Base-by-base conservation (phyloP, 1,140 invertebrate species). In the Trichonephila clavata region DNA sequence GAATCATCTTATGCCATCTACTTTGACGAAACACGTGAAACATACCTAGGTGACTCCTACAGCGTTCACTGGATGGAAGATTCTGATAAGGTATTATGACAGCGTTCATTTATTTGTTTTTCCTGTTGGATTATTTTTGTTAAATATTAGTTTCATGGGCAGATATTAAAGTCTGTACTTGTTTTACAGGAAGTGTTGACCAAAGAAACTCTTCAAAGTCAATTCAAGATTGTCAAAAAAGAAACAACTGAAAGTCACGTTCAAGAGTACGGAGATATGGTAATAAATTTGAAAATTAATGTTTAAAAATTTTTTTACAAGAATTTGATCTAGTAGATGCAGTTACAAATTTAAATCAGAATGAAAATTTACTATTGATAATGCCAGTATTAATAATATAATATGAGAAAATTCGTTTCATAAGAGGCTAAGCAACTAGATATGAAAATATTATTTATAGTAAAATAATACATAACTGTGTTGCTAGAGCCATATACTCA, bases 21-120 rank as follows among this genome's bases (percentile, higher is more conserved):
- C 94, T 97, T 95, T 95, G 96, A 97, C 94, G 94, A 96, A 4
- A 93, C 95, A 14, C 93, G 96, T 60, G 81, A 95, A 43, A 97
- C 96, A 18, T 97, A 96, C 95, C 95, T 97, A 14, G 97, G 96
- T 20, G 97, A 97, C 96, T 96, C 97, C 5, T 97, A 97, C 95
- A 97, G 96, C 95, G 97, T 97, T 27, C 97, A 96, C 65, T 97
- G 97, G 97, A 97, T 97, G 96, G 95, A 97, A 95, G 97, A 97
- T 95, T 96, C 96, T 24, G 97, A 97, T 94, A 95, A 95, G 94
- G 97, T 94, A 77, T 5, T 27, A 6, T 27, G 3, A 14, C 8
- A 0, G 21, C n/a, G 21, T 14, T 24, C n/a, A 24, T 24, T 8
- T 21, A 6, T 68, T 24, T 68, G 10, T 10, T 50, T 50, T 50